Evolutionary conservation across 2,797 vertebrate species (phyloP).

Genomic region (Hippoglossus hippoglossus): DNA sequence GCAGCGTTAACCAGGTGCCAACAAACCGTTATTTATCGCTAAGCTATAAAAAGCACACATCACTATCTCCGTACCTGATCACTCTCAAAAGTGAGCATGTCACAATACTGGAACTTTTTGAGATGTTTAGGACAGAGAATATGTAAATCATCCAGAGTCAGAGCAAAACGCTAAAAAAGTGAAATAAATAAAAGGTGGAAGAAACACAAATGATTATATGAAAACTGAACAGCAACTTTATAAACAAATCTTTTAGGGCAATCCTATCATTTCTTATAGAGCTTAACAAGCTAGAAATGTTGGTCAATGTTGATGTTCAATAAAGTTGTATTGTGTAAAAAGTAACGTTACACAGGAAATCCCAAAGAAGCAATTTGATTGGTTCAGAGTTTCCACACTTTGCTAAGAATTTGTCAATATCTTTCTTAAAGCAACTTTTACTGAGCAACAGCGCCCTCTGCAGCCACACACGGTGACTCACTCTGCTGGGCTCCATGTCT

Average conservation of each 20-base stretch:
- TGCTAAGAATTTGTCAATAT: neutral
- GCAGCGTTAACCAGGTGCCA: conserved; percentile 26
- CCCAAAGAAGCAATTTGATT: neutral
- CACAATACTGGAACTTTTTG: conserved; percentile 61
- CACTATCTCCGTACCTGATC: conserved; percentile 56
- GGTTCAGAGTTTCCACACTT: neutral
- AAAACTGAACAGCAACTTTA: neutral
- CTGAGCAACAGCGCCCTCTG: too few species aligned
- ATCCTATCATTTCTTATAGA: too few species aligned
- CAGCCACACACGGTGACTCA: too few species aligned
- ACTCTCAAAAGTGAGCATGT: conserved; percentile 52
- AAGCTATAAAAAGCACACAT: conserved; percentile 11
- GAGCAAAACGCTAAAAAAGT: neutral
- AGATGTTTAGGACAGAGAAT: conserved; percentile 41
- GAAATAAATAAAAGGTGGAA: neutral
- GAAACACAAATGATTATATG: neutral
- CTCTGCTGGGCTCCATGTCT: too few species aligned
- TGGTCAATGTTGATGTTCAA: neutral
- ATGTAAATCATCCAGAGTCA: conserved; percentile 21
- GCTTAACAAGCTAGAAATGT: too few species aligned
- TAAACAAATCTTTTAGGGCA: too few species aligned
- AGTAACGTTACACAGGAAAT: neutral
- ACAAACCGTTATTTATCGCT: conserved; percentile 17
- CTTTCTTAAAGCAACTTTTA: too few species aligned
- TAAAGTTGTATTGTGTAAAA: too few species aligned